phyloP scores from a whole-genome alignment of 2,888 invertebrate species.

The Dasysyrphus tricinctus region DNA sequence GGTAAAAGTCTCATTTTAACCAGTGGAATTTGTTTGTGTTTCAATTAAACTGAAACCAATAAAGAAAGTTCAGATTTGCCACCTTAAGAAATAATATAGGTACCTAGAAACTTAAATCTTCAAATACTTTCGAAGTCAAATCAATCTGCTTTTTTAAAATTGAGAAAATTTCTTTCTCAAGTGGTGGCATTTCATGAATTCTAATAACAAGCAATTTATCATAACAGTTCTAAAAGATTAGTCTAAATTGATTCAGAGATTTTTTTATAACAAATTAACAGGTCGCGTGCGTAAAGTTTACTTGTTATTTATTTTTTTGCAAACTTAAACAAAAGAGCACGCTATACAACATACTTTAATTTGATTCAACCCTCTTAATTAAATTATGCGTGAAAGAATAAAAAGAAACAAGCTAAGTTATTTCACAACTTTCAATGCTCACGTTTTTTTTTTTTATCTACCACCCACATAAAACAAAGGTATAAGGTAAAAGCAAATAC shows the following conservation, averaged over 20 bases:
- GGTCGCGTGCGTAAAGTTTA: conserved; percentile 23
- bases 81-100: no score
- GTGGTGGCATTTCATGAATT: neutral
- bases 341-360: neutral
- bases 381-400: conserved; percentile 26
- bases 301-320: neutral
- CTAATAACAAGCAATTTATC: neutral
- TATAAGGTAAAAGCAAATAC: neutral
- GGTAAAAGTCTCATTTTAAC: no score
- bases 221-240: neutral
- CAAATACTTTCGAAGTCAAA: neutral
- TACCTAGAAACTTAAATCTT: no score
- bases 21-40: no score
- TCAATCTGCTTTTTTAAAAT: neutral
- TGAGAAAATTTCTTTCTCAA: neutral
- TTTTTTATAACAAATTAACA: neutral
- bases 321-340: conserved; percentile 5
- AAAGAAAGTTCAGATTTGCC: no score
- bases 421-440: conserved; percentile 17
- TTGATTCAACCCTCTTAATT: conserved; percentile 27
- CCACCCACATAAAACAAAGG: neutral
- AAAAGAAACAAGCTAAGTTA: neutral
- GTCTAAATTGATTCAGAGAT: neutral
- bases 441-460: neutral
- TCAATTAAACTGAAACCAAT: no score